A percentile compares a stretch with the other conserved stretches of the same genome.
Conservation (phyloP, 2,113 vertebrate genomes). For the Anhinga rufa region DNA sequence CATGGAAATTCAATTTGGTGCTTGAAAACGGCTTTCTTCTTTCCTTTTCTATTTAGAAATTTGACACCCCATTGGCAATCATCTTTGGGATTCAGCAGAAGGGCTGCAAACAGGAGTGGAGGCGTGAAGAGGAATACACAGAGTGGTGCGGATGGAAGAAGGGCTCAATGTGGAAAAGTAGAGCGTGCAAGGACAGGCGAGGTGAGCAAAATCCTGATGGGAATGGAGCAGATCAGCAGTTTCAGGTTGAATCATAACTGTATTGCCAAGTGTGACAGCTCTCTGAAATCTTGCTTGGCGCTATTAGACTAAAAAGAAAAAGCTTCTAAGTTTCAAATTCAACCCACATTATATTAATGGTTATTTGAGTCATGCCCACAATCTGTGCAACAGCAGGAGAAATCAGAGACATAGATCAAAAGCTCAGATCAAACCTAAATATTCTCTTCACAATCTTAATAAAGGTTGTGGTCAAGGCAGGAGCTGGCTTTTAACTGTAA, state of each 20-base stretch:
- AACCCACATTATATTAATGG: not conserved
- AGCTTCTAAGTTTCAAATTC: not conserved
- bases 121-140: not conserved
- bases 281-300: not conserved
- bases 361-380: constrained; percentile 12
- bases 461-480: not conserved
- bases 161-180: not conserved
- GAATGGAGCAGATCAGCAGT: not conserved
- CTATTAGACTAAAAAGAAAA: not conserved
- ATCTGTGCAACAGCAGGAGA: not conserved
- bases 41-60: not conserved
- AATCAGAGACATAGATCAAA: constrained; percentile 28
- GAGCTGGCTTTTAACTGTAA: not conserved
- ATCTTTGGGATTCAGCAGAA: not conserved
- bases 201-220: not conserved
- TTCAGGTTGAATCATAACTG: not conserved
- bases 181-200: rapidly evolving
- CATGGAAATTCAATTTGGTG: not conserved
- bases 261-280: not conserved
- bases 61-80: rapidly evolving
- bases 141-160: not conserved
- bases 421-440: constrained; percentile 33
- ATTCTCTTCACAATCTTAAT: constrained; percentile 3
- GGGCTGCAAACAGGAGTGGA: not conserved
- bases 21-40: not conserved